A percentile compares a stretch with the other conserved stretches of the same genome.
These are phyloP conservation scores for Melolontha melolontha DNA, from an alignment of 2,888 invertebrate species.

Conservation along the genomic window DNA sequence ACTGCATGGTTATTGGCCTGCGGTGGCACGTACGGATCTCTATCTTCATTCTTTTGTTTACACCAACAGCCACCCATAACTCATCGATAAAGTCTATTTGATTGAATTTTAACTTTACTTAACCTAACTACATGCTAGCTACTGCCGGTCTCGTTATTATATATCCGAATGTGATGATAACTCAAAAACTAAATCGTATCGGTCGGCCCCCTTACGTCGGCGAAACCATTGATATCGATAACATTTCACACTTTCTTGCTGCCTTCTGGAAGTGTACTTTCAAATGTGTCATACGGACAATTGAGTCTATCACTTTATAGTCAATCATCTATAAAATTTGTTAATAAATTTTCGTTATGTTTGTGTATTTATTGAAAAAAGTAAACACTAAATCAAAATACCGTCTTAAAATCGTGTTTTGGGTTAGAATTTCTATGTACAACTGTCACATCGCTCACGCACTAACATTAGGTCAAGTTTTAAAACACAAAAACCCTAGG, in stretches of 20 bases:
- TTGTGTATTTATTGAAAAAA: not conserved
- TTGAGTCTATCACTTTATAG: not conserved
- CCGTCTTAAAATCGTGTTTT: slow-evolving; percentile 7
- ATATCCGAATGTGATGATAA: slow-evolving; percentile 35
- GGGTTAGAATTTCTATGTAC: slow-evolving; percentile 14
- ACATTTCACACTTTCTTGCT: slow-evolving; percentile 24
- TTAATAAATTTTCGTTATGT: not conserved
- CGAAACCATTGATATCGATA: slow-evolving; percentile 54
- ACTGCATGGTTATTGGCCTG: slow-evolving; percentile 45
- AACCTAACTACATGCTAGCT: slow-evolving; percentile 35
- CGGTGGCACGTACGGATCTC: slow-evolving; percentile 65
- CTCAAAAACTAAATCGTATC: slow-evolving; percentile 10
- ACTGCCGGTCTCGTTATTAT: not conserved
- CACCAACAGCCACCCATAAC: slow-evolving; percentile 85
- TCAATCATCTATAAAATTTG: slow-evolving; percentile 13
- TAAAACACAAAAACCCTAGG: slow-evolving; percentile 21
- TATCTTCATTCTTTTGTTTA: slow-evolving; percentile 73
- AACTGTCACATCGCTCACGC: slow-evolving; percentile 27
- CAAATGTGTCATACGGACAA: slow-evolving; percentile 38
- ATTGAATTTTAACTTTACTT: slow-evolving; percentile 10
- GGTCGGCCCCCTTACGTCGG: slow-evolving; percentile 56
- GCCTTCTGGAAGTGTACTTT: slow-evolving; percentile 23
- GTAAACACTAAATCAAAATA: slow-evolving; percentile 2
- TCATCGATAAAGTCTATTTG: slow-evolving; percentile 47
- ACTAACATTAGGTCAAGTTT: not conserved